phyloP scores from a whole-genome alignment of 2,797 vertebrate species.

The Psittacula echo region DNA sequence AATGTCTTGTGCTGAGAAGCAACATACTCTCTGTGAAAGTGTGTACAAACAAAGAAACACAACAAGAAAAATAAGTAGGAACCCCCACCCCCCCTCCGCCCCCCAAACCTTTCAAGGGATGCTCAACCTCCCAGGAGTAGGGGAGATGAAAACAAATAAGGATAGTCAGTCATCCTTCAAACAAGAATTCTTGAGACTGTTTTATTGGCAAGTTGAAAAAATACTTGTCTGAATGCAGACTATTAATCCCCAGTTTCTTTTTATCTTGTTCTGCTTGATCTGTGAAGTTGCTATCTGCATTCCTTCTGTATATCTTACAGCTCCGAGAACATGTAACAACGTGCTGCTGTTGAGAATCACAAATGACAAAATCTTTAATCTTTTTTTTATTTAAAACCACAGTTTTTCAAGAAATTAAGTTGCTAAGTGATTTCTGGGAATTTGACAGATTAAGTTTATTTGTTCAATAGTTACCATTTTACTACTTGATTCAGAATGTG shows the following conservation, averaged over 20 bases:
- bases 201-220: background rate
- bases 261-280: background rate
- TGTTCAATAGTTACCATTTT: background rate
- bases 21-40: background rate
- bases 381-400: background rate
- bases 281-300: background rate
- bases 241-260: background rate
- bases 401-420: background rate
- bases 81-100: background rate
- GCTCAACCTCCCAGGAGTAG: background rate
- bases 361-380: background rate
- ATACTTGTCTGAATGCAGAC: background rate
- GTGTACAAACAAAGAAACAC: background rate
- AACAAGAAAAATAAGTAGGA: fast-evolving
- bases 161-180: background rate
- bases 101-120: background rate
- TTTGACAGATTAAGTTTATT: background rate
- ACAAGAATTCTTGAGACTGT: background rate
- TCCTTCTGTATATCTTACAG: background rate
- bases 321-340: background rate
- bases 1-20: background rate
- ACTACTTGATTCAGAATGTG: background rate
- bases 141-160: background rate
- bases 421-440: background rate
- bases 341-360: background rate